phyloP scores from a whole-genome alignment of 1,140 invertebrate species.

The Drosophila repletoides region DNA sequence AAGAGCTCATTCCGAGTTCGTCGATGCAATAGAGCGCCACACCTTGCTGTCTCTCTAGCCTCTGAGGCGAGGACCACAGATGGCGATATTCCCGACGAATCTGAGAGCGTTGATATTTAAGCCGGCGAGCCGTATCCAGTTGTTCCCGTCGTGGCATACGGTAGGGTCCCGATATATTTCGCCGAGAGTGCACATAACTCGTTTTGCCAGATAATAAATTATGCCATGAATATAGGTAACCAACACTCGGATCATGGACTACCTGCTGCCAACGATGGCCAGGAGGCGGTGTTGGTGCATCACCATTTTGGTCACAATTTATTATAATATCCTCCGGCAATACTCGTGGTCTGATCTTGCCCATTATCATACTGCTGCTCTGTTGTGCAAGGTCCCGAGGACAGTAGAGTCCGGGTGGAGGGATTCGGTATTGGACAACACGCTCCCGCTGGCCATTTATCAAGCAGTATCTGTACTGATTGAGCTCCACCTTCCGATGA shows the following conservation, averaged over 20 bases:
- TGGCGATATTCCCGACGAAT: not conserved
- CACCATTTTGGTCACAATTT: not conserved
- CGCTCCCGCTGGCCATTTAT: not conserved
- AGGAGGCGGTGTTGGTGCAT: not conserved
- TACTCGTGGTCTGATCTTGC: constrained; percentile 2
- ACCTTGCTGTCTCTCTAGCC: not conserved
- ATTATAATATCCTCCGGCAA: constrained; percentile 18
- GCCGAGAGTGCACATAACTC: not conserved
- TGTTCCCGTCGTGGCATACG: not conserved
- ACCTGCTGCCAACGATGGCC: constrained; percentile 7
- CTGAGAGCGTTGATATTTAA: not conserved
- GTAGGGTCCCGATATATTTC: not conserved
- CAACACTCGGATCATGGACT: constrained; percentile 8
- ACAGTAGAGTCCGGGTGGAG: not conserved
- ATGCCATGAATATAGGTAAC: constrained; percentile 4
- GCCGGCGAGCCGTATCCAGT: constrained; percentile 7
- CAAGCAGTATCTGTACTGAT: not conserved
- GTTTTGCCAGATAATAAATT: not conserved
- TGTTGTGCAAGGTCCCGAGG: not conserved
- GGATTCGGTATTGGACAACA: not conserved
- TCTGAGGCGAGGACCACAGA: not conserved
- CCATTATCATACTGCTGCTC: not conserved
- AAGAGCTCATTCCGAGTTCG: not conserved
- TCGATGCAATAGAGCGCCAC: constrained; percentile 21
- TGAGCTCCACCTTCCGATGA: not conserved